Base-by-base conservation (phyloP, 53 echinoderm and acorn worm species). In the Echinarachnius parma region DNA sequence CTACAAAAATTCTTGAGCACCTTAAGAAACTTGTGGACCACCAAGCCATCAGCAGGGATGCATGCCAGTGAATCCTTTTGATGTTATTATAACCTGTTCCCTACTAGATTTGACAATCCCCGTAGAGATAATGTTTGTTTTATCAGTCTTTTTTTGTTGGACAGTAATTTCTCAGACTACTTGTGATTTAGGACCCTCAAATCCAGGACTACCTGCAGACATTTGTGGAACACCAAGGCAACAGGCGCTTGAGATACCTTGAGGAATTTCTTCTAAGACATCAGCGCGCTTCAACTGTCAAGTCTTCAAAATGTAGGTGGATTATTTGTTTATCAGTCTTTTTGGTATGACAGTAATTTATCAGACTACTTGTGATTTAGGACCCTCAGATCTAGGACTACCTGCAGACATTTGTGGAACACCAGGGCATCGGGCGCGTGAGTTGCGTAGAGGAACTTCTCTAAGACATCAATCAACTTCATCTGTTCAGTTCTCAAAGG, bases 161-260 rank as follows among this genome's bases (percentile, higher is more conserved):
- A 80, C 49, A 96, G 78, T 15, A 93, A 77, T 19, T 79, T 91
- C 64, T 96, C 96, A 8, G 96, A 84, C 58, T 96, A 87, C 19
- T 79, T 87, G 19, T 76, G 79, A 59, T 87, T 96, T 20, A 96
- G 75, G 47, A 75, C 88, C 14, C 96, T 81, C 25, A 96, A 77
- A 35, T 91, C 96, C 2, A 87, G 64, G 56, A 96, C 82, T n/a
- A 90, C 87, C 39, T 90, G 87, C 14, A 96, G 86, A 63, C 90
- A 87, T 26, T 81, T 74, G 31, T 91, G 87, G 77, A 96, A 96
- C 48, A 90, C 82, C 3, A 90, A 77, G 29, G 76, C 77, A 35
- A 91, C 91, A 1, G 87, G 81, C 46, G 85, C 79, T 39, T 96
- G 96, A n/a, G 83, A 91, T 1, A 78, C 88, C 52, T 91, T 87